phyloP scores from a whole-genome alignment of 1,140 invertebrate genomes.

The Phortica variegata region DNA sequence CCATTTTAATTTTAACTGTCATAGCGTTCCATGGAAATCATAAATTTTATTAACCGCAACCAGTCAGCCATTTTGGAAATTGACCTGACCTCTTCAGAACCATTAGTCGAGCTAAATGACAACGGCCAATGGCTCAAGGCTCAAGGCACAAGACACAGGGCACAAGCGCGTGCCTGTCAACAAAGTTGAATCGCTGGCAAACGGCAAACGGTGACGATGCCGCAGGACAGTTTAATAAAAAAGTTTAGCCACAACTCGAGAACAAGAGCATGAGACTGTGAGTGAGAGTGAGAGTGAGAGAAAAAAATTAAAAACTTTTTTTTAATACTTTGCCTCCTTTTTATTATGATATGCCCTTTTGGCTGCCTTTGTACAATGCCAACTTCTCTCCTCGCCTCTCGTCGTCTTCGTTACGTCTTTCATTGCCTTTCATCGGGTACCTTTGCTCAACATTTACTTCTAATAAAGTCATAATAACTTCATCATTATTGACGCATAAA shows the following conservation, averaged over 20 bases:
- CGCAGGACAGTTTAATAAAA: conserved; percentile 43
- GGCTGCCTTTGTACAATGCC: no score
- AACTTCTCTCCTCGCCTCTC: conserved; percentile 15
- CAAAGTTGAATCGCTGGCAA: no score
- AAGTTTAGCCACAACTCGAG: conserved; percentile 44
- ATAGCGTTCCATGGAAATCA: conserved; percentile 50
- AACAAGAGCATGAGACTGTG: conserved; percentile 25
- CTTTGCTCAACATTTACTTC: conserved; percentile 16
- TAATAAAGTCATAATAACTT: conserved; percentile 55
- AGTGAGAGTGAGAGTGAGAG: conserved; percentile 6
- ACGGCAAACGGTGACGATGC: no score
- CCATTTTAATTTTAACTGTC: conserved; percentile 54
- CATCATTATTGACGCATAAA: conserved; percentile 54
- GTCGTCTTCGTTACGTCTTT: no score
- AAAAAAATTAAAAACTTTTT: conserved; percentile 38
- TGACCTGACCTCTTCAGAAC: conserved; percentile 27
- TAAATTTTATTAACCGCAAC: conserved; percentile 54
- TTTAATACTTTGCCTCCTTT: conserved; percentile 36
- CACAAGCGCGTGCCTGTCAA: conserved; percentile 27
- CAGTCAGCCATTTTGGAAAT: conserved; percentile 45
- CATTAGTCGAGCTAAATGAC: not conserved
- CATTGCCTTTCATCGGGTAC: not conserved
- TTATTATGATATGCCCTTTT: conserved; percentile 37
- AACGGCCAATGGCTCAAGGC: conserved; percentile 2
- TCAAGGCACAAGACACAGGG: conserved; percentile 14